Base-by-base conservation (phyloP, 2,888 invertebrate species). In the Cheiracanthium punctorium region DNA sequence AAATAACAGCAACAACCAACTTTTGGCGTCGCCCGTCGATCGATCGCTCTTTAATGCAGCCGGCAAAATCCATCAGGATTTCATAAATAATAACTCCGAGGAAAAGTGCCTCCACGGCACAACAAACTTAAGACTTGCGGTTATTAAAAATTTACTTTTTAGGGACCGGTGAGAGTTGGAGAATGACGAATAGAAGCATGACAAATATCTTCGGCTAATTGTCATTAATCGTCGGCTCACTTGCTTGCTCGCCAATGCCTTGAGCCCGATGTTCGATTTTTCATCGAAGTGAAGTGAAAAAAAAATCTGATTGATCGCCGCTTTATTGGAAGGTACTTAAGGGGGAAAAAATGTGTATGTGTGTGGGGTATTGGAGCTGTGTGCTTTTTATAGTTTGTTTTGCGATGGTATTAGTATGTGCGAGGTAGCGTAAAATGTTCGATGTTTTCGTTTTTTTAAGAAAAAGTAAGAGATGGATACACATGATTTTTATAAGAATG, bases 21-120 rank as follows among this genome's bases (percentile, higher is more conserved):
- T 79, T 79, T 65, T 58, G 58, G 72, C 43, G 32, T 14, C 24
- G 33, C 28, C 20, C 33, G 5, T 28, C 82, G 77, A 84, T 84
- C 82, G 82, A 84, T 84, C 43, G 30, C 71, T 67, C 67, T 77
- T 77, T 84, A 77, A 84, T 84, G 82, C 77, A 76, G 65, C 37
- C 58, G 48, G 82, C 75, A 76, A 79, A 69, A 79, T 79, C 77
- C 84, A 85, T 85, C 84, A 85, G 79, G 79, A 85, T 85, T 85
- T 80, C 84, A 85, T 85, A 85, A 85, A 85, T 85, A 85, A 85
- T 85, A 85, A 85, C 74, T 85, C 70, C 32, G 32, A 24, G 14
- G 69, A 67, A 58, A 65, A 74, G 67, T 41, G 52, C 1, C 43
- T 24, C 37, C n/a, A n/a, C n/a, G 17, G 64, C 72, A 32, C 72